A percentile compares a stretch with the other conserved stretches of the same genome.
These are phyloP conservation scores for Amphiprion clarkii DNA, from an alignment of 2,797 vertebrate genomes.

Conservation along the genomic window DNA sequence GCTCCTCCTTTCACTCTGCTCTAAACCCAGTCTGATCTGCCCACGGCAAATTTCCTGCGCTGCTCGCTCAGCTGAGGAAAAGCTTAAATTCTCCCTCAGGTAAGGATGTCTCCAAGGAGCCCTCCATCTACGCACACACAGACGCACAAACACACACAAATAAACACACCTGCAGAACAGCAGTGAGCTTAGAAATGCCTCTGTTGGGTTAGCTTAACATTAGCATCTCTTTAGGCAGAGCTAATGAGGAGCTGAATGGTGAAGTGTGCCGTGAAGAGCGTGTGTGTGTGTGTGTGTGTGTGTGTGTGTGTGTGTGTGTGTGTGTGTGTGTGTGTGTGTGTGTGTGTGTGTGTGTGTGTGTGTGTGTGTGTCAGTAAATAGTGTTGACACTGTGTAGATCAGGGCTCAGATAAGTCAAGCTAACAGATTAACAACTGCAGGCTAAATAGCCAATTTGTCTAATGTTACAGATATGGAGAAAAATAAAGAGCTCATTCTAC, in stretches of 20 bases:
- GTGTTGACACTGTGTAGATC: constrained; percentile 71
- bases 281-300: constrained; percentile 21
- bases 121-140: constrained; percentile 7
- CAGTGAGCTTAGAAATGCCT: constrained; percentile 30
- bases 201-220: constrained; percentile 64
- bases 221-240: constrained; percentile 72
- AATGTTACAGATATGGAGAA: constrained; percentile 28
- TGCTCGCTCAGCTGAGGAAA: constrained; percentile 48
- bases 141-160: constrained; percentile 36
- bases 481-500: constrained; percentile 9
- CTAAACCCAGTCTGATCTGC: constrained; percentile 26
- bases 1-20: constrained; percentile 19
- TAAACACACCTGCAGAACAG: constrained; percentile 33
- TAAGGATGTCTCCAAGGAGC: constrained; percentile 44
- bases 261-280: constrained; percentile 53
- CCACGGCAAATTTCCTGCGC: constrained; percentile 18
- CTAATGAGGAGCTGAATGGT: constrained; percentile 76
- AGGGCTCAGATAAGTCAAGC: constrained; percentile 48
- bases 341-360: constrained; percentile 10
- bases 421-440: constrained; percentile 61
- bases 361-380: constrained; percentile 46
- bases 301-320: constrained; percentile 6
- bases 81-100: constrained; percentile 55
- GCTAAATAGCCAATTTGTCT: constrained; percentile 39
- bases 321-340: constrained; percentile 45